These are phyloP conservation scores for Sebastes trivittatus DNA, from an alignment of 2,797 vertebrate genomes.

Conservation along the genomic window DNA sequence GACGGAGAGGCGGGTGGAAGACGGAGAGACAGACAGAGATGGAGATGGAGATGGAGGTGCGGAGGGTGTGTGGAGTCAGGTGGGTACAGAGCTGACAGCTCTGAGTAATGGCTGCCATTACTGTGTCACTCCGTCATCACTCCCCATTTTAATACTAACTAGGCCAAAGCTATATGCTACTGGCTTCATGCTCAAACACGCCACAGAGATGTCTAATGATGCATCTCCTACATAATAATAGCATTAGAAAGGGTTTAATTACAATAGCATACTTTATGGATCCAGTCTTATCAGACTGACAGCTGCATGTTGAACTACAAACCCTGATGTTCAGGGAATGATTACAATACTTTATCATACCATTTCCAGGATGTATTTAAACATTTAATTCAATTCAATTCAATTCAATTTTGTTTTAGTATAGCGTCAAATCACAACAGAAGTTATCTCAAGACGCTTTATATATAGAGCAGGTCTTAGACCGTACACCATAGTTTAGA, in stretches of 20 bases:
- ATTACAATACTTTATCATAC: too few species aligned
- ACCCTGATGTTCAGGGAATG: background rate
- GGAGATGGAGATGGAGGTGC: background rate
- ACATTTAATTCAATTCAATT: background rate
- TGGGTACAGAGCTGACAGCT: slow-evolving; percentile 35
- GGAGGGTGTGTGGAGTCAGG: slow-evolving; percentile 26
- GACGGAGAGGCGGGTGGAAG: slow-evolving; percentile 6
- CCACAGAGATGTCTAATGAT: background rate
- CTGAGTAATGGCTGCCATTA: slow-evolving; percentile 57
- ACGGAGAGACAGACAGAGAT: slow-evolving; percentile 5
- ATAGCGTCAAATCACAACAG: too few species aligned
- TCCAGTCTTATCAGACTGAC: background rate
- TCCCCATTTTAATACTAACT: slow-evolving; percentile 32
- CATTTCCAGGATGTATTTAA: background rate
- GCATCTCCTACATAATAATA: too few species aligned
- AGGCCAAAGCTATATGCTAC: slow-evolving; percentile 8
- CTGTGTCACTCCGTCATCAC: slow-evolving; percentile 37
- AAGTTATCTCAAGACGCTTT: too few species aligned
- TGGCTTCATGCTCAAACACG: background rate
- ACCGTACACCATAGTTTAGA: too few species aligned
- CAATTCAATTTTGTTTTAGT: too few species aligned
- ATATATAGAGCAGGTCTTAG: too few species aligned
- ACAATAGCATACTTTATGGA: background rate
- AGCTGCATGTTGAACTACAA: background rate
- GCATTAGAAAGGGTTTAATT: background rate